Evolutionary conservation across 2,888 invertebrate species (phyloP), one percentile per base, ranked within the genome.

Genomic region (Phyllotreta striolata): DNA sequence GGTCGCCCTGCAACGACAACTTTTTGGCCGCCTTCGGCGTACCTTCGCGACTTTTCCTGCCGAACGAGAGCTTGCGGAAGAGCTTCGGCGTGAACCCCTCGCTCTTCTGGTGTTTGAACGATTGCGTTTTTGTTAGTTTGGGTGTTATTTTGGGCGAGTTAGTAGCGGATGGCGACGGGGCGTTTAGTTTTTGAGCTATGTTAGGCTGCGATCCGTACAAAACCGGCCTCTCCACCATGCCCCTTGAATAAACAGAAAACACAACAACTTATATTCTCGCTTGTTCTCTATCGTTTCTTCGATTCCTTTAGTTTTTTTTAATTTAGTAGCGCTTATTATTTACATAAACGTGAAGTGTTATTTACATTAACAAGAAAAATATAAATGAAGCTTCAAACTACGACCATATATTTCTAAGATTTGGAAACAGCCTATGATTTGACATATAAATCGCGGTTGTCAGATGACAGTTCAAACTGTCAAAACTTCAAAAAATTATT

Each of bases 201-300:
- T 82, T 81, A 81, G 81, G 81, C 76, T 82, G 81, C 62, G 82
- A 82, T 78, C 82, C 82, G 74, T 78, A 81, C 70, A 78, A 80
- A 78, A 73, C 76, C 62, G 74, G 74, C 64, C 76, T 75, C 70
- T 77, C 78, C 76, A 75, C 70, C 70, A 71, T 70, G 72, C 76
- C 76, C 81, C 80, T 80, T 79, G 74, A 77, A 77, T 68, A 72
- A 78, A 73, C 72, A 73, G 75, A 75, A 76, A 70, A 67, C 12
- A 54, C 44, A 24, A 44, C 44, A 40, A n/a, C n/a, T n/a, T n/a
- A n/a, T n/a, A n/a, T n/a, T n/a, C 40, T 63, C 41, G 10, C 44
- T 44, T n/a, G n/a, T 46, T 56, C 13, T 12, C 2, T 35, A 35
- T 10, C 6, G 9, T 14, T 24, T 40, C 9, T 24, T 24, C n/a